Conservation (phyloP, 2,888 invertebrate genomes). For the Drosophila crucigera region DNA sequence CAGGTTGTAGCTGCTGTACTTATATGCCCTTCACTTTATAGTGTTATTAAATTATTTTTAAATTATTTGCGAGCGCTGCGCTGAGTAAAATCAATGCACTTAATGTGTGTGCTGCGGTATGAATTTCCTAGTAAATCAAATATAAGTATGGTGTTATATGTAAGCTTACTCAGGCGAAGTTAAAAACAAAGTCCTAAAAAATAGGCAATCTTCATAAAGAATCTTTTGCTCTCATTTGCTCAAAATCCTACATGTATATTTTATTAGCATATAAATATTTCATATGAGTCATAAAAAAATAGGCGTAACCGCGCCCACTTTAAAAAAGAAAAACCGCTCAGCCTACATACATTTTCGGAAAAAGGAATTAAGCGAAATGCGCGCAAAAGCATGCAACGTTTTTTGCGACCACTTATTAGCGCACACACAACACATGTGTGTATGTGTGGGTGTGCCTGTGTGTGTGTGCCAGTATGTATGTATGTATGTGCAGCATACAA, state of each 20-base stretch:
- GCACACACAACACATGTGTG: constrained; percentile 8
- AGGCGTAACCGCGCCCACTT: constrained; percentile 48
- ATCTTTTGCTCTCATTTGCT: constrained; percentile 1
- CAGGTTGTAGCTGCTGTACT: constrained; percentile 12
- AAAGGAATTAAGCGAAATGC: constrained; percentile 44
- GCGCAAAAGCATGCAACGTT: constrained; percentile 45
- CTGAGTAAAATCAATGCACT: constrained; percentile 14
- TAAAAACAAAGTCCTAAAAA: not conserved
- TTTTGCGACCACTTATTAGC: constrained; percentile 51
- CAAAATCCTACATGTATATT: not conserved
- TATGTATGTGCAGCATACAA: constrained; percentile 52
- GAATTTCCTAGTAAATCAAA: not conserved
- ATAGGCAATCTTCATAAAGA: not conserved
- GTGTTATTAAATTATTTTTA: constrained; percentile 45
- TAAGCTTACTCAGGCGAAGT: not conserved
- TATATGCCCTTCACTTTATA: constrained; percentile 6
- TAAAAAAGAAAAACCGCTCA: constrained; percentile 3
- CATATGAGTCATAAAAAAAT: constrained; percentile 23
- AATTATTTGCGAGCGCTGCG: constrained; percentile 18
- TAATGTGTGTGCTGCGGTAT: not conserved
- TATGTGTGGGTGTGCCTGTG: constrained; percentile 22
- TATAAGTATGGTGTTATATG: not conserved
- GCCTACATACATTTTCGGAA: constrained; percentile 15
- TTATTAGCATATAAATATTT: constrained; percentile 36
- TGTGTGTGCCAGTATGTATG: constrained; percentile 7